Conservation (phyloP, 2,888 invertebrate genomes). For the Ichneumon xanthorius region DNA sequence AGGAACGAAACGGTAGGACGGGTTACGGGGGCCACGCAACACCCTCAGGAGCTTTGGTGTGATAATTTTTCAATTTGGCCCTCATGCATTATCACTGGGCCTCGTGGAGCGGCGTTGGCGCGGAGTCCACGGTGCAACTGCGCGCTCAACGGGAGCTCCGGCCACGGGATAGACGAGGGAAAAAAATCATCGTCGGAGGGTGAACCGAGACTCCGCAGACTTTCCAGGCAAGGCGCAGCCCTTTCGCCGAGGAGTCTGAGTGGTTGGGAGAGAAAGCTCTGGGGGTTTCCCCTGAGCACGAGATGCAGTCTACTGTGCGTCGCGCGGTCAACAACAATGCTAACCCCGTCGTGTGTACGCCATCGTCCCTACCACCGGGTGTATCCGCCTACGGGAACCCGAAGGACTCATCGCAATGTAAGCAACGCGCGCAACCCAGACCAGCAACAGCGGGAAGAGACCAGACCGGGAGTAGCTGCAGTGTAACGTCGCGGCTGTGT, state of each 20-base stretch:
- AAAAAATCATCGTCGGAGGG: constrained; percentile 40
- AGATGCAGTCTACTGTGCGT: constrained; percentile 59
- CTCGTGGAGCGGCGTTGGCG: constrained; percentile 13
- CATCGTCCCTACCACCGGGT: constrained; percentile 52
- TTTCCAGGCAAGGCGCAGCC: constrained; percentile 72
- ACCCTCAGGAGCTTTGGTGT: constrained; percentile 78
- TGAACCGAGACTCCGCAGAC: constrained; percentile 60
- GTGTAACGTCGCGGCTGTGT: constrained; percentile 27
- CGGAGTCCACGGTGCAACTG: constrained; percentile 34
- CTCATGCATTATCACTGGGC: constrained; percentile 81
- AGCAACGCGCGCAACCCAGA: constrained; percentile 76
- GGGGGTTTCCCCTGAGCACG: constrained; percentile 39
- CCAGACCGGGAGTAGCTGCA: constrained; percentile 68
- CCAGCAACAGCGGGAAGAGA: constrained; percentile 36
- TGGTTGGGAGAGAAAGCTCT: constrained; percentile 69
- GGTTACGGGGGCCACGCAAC: constrained; percentile 28
- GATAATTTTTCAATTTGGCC: constrained; percentile 84
- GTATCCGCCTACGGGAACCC: constrained; percentile 76
- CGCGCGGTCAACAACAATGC: constrained; percentile 75
- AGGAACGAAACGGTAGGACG: constrained; percentile 45
- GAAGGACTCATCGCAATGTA: constrained; percentile 78
- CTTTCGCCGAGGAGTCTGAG: constrained; percentile 78
- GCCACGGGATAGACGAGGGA: constrained; percentile 11
- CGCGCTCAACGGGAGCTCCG: constrained; percentile 18
- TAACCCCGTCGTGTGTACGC: constrained; percentile 67